Percentiles rank a stretch among this genome's conserved stretches.
These are phyloP conservation scores for Scaeva pyrastri DNA, from an alignment of 2,888 invertebrate genomes.

Conservation along the genomic window DNA sequence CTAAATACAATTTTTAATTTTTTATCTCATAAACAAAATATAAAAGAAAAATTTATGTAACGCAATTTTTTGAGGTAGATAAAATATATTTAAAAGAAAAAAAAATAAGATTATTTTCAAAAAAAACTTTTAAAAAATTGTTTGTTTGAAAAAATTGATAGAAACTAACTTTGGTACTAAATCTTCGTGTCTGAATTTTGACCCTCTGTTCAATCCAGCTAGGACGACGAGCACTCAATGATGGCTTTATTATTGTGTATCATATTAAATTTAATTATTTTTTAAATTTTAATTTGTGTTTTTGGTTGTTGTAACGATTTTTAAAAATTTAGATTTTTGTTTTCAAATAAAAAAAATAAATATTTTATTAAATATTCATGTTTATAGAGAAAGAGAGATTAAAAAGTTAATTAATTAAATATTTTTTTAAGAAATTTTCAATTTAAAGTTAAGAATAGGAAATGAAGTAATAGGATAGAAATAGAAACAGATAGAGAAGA, in stretches of 20 bases:
- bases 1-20: constrained; percentile 8
- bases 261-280: constrained; percentile 77
- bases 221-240: constrained; percentile 84
- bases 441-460: constrained; percentile 20
- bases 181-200: constrained; percentile 84
- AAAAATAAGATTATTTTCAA: constrained; percentile 46
- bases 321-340: constrained; percentile 29
- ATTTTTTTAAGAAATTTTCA: constrained; percentile 6
- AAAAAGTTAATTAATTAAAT: constrained; percentile 7
- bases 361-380: constrained; percentile 23
- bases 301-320: constrained; percentile 56
- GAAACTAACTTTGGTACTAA: constrained; percentile 84
- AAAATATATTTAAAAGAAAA: constrained; percentile 24
- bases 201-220: constrained; percentile 85
- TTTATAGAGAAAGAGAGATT: constrained; percentile 21
- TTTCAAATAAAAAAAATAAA: constrained; percentile 33
- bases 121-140: constrained; percentile 26
- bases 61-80: constrained; percentile 24
- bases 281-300: constrained; percentile 71
- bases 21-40: too few species aligned
- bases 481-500: constrained; percentile 39
- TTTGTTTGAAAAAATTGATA: constrained; percentile 67
- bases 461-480: constrained; percentile 25
- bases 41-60: constrained; percentile 31
- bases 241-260: constrained; percentile 80